phyloP scores from a whole-genome alignment of 2,888 invertebrate species.

The Rhagonycha lutea region DNA sequence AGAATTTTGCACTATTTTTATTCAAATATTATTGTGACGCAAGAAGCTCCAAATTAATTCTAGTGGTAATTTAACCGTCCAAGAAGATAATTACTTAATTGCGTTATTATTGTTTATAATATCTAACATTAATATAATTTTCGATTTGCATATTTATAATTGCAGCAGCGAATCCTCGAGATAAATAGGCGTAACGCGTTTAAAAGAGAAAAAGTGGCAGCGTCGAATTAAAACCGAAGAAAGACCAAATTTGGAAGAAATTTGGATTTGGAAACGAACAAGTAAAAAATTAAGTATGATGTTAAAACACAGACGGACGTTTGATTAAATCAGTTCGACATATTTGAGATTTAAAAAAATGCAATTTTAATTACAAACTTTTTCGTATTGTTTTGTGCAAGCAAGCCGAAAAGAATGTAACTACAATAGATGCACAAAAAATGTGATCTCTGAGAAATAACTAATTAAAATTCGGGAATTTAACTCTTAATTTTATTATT shows the following conservation, averaged over 20 bases:
- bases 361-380: background rate
- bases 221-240: background rate
- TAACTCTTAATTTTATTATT: slow-evolving; percentile 35
- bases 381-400: background rate
- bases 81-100: background rate
- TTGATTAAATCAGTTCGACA: slow-evolving; percentile 1
- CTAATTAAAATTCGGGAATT: slow-evolving; percentile 42
- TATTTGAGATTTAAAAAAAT: background rate
- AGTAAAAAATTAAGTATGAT: background rate
- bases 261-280: background rate
- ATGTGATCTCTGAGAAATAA: slow-evolving; percentile 36
- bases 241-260: background rate
- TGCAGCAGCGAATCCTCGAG: background rate
- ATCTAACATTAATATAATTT: background rate
- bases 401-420: background rate
- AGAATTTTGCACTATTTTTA: background rate
- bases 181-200: background rate
- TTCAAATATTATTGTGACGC: background rate
- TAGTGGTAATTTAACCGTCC: background rate
- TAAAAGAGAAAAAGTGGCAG: background rate
- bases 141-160: background rate
- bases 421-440: background rate
- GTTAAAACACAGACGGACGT: background rate
- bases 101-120: background rate
- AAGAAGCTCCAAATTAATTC: background rate